These are phyloP conservation scores for Lithodes maja DNA, from an alignment of 2,888 invertebrate genomes.

Conservation along the genomic window DNA sequence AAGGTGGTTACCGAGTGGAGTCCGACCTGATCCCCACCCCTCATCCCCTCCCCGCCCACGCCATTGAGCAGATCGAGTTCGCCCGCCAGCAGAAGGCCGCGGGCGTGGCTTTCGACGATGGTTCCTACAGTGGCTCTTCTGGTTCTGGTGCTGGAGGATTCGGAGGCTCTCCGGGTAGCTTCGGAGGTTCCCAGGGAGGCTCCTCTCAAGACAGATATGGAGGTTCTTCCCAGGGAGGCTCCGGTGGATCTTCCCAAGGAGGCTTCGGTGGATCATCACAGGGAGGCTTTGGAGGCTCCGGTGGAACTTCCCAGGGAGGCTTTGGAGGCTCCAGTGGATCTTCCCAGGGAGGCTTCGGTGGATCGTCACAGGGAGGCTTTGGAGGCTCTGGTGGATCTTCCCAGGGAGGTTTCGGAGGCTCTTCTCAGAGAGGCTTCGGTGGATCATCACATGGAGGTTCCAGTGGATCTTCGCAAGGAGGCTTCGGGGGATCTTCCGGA, in stretches of 20 bases:
- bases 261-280: constrained; percentile 14
- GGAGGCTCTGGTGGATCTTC: neutral
- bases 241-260: constrained; percentile 19
- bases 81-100: constrained; percentile 40
- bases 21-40: constrained; percentile 56
- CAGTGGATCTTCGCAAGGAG: neutral
- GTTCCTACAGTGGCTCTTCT: constrained; percentile 28
- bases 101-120: constrained; percentile 3
- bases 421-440: neutral
- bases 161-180: constrained; percentile 22
- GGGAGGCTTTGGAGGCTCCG: constrained; percentile 8
- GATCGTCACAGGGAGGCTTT: neutral
- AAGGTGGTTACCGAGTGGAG: constrained; percentile 41
- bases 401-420: neutral
- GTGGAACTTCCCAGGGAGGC: constrained; percentile 20
- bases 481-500: constrained; percentile 20
- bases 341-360: constrained; percentile 20
- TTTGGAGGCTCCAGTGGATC: neutral
- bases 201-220: constrained; percentile 19
- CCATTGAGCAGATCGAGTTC: constrained; percentile 56
- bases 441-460: neutral
- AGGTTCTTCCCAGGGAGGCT: neutral
- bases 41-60: constrained; percentile 54
- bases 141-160: constrained; percentile 32
- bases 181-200: constrained; percentile 26